These are phyloP conservation scores for Lobophora halterata DNA, from an alignment of 2,888 invertebrate genomes.

Conservation along the genomic window DNA sequence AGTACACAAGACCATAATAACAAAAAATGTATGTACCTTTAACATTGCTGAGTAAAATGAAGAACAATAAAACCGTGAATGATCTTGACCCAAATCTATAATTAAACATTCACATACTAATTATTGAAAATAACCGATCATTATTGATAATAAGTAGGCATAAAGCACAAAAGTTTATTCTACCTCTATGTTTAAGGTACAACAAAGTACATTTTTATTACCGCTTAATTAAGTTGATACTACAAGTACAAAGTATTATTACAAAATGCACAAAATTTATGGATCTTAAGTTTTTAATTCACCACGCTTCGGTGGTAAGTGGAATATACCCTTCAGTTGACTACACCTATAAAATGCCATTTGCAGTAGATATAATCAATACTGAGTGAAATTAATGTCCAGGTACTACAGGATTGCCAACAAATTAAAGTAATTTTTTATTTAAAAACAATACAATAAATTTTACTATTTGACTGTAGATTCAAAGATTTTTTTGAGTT, in stretches of 20 bases:
- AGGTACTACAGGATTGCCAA: too few relatives aligned
- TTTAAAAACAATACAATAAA: background rate
- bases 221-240: too few relatives aligned
- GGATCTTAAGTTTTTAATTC: background rate
- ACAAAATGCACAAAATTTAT: background rate
- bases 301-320: background rate
- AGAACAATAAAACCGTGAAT: slow-evolving; percentile 15
- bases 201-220: too few relatives aligned
- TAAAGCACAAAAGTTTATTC: background rate
- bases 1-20: too few relatives aligned
- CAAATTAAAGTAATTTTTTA: too few relatives aligned
- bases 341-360: slow-evolving; percentile 10
- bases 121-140: slow-evolving; percentile 15
- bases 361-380: slow-evolving; percentile 10
- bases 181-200: background rate
- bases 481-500: too few relatives aligned
- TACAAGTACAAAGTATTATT: too few relatives aligned
- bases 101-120: slow-evolving; percentile 16
- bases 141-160: slow-evolving; percentile 8
- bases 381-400: slow-evolving; percentile 7
- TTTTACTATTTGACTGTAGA: too few relatives aligned
- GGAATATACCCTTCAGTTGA: slow-evolving; percentile 2
- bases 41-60: too few relatives aligned
- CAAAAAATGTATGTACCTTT: too few relatives aligned
- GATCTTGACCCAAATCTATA: slow-evolving; percentile 16